phyloP scores from a whole-genome alignment of 2,888 invertebrate genomes.

The Ypsolopha sequella region DNA sequence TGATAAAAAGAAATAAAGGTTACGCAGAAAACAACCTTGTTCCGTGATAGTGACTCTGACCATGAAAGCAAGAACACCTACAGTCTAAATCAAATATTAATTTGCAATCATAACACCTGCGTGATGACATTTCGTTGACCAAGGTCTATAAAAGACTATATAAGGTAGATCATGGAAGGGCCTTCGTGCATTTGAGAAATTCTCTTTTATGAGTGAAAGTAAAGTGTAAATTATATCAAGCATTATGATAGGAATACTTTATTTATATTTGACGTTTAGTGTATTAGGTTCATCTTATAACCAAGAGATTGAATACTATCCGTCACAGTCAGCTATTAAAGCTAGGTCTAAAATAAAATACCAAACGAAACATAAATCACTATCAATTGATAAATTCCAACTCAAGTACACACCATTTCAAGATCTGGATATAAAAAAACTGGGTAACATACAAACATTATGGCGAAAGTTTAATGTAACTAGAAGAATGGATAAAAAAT shows the following conservation, averaged over 20 bases:
- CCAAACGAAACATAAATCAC: neutral
- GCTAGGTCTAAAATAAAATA: neutral
- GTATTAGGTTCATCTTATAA: conserved; percentile 11
- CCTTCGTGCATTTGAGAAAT: neutral
- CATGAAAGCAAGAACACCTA: conserved; percentile 14
- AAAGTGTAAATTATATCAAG: neutral
- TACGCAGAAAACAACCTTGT: conserved; percentile 10
- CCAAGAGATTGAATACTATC: conserved; percentile 41
- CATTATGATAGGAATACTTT: conserved; percentile 7
- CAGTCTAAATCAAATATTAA: conserved; percentile 49
- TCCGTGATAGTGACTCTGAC: conserved; percentile 32
- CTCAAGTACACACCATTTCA: too few species aligned
- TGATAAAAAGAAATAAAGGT: neutral
- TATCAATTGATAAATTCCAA: conserved; percentile 2
- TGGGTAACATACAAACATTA: conserved; percentile 4
- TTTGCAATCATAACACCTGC: conserved; percentile 65
- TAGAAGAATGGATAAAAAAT: neutral
- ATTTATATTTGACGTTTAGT: neutral
- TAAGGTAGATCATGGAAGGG: conserved; percentile 19
- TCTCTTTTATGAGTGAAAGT: neutral
- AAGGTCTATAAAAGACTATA: conserved; percentile 40
- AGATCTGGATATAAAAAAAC: neutral
- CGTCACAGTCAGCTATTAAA: conserved; percentile 24
- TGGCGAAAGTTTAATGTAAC: conserved; percentile 14
- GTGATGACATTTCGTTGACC: conserved; percentile 30